Base-by-base conservation (phyloP, 2,888 invertebrate genomes). In the Athrips mouffetella region DNA sequence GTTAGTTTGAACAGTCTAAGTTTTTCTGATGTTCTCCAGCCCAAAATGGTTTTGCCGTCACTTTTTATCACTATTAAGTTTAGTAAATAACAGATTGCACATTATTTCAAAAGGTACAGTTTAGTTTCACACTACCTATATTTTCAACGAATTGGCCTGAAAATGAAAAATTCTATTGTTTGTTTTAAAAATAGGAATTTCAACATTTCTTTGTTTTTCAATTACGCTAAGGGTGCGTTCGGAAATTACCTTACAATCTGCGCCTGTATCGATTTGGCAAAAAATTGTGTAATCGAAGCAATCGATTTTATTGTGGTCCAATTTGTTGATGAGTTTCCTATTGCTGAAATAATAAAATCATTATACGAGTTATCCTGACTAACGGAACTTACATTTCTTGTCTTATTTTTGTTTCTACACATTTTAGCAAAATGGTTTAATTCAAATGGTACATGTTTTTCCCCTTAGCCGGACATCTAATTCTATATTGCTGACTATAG, bases 41-140 rank as follows among this genome's bases (percentile, higher is more conserved):
- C 48, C 3, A 51, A 13, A 16, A 51, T 48, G 1, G 48, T 44
- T 8, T 25, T 11, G 25, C 45, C 45, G 20, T 48, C 42, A 23
- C 41, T 35, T 4, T 31, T 10, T n/a, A n/a, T n/a, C n/a, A n/a
- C n/a, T n/a, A n/a, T n/a, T n/a, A n/a, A n/a, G n/a, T n/a, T n/a
- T n/a, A n/a, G n/a, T n/a, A n/a, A n/a, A n/a, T n/a, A n/a, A n/a
- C n/a, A n/a, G n/a, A n/a, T n/a, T n/a, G n/a, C n/a, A n/a, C n/a
- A n/a, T n/a, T n/a, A 27, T 30, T n/a, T 44, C 7, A 3, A 5
- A n/a, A n/a, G n/a, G n/a, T n/a, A n/a, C n/a, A n/a, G n/a, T n/a
- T n/a, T n/a, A 23, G 7, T 7, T 5, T 23, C 23, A 23, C 23
- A 23, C 23, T 23, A 3, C 23, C n/a, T n/a, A n/a, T 5, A 23